Percentiles rank a stretch among this genome's conserved stretches.
These are phyloP conservation scores for Unio delphinus DNA, from an alignment of 2,888 invertebrate species.

Conservation along the genomic window DNA sequence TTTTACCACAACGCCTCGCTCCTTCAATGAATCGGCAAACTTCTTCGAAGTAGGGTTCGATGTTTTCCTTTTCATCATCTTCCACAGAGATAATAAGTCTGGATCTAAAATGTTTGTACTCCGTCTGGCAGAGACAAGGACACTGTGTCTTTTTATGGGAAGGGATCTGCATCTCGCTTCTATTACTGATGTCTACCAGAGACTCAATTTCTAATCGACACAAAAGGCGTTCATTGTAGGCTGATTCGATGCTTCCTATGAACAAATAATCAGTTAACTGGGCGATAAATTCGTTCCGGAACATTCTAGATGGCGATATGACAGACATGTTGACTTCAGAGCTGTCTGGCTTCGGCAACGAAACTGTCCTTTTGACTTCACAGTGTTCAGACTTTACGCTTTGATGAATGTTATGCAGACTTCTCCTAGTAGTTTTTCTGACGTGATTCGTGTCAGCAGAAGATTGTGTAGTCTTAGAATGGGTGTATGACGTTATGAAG, in stretches of 20 bases:
- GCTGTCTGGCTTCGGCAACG: constrained; percentile 11
- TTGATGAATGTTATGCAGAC: constrained; percentile 23
- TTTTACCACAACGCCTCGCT: constrained; percentile 49
- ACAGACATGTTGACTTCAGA: constrained; percentile 14
- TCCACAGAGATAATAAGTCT: constrained; percentile 79
- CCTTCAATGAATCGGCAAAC: constrained; percentile 66
- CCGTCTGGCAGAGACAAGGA: constrained; percentile 58
- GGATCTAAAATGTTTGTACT: constrained; percentile 56
- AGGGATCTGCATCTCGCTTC: constrained; percentile 44
- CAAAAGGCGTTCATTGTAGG: constrained; percentile 70
- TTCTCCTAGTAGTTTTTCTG: constrained; percentile 14
- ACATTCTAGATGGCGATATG: constrained; percentile 33
- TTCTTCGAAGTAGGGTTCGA: constrained; percentile 61
- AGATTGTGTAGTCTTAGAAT: constrained; percentile 19
- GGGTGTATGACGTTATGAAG: constrained; percentile 49
- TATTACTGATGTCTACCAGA: constrained; percentile 71
- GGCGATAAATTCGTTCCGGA: constrained; percentile 38
- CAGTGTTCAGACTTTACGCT: constrained; percentile 3
- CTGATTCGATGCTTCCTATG: constrained; percentile 71
- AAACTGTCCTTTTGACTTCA: constrained; percentile 20
- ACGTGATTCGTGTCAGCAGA: constrained; percentile 1
- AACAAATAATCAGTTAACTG: constrained; percentile 66
- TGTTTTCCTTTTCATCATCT: constrained; percentile 73
- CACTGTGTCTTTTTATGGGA: constrained; percentile 48
- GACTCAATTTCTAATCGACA: constrained; percentile 72